phyloP scores from a whole-genome alignment of 1,140 invertebrate genomes.

The Pogonomyrmex barbatus region DNA sequence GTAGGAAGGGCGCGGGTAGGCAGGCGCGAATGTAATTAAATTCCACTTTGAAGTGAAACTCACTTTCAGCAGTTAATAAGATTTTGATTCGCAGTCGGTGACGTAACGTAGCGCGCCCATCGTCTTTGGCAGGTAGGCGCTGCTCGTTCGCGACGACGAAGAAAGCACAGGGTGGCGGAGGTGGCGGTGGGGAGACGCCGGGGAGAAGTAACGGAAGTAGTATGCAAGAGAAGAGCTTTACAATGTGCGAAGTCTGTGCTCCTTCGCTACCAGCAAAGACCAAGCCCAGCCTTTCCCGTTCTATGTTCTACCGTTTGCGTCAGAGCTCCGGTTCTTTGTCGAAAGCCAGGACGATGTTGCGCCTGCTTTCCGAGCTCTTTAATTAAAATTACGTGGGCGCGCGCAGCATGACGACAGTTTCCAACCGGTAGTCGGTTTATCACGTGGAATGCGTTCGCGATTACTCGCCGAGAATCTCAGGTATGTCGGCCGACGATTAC shows the following conservation, averaged over 20 bases:
- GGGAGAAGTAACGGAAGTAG: constrained; percentile 36
- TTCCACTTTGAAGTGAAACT: constrained; percentile 82
- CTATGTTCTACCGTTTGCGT: constrained; percentile 42
- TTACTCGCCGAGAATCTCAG: constrained; percentile 47
- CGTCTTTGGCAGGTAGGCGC: constrained; percentile 65
- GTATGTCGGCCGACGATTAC: constrained; percentile 53
- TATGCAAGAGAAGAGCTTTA: constrained; percentile 59
- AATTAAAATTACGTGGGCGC: constrained; percentile 76
- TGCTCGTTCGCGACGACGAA: constrained; percentile 44
- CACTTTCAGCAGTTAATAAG: constrained; percentile 83
- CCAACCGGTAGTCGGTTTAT: constrained; percentile 60
- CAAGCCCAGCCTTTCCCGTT: background rate
- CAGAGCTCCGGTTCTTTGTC: constrained; percentile 66
- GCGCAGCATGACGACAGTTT: constrained; percentile 46
- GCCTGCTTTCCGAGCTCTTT: constrained; percentile 72
- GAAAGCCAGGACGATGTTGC: constrained; percentile 68
- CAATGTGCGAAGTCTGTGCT: constrained; percentile 51
- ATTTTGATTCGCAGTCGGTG: constrained; percentile 82
- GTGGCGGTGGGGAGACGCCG: background rate
- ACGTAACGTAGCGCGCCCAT: constrained; percentile 77
- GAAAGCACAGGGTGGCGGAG: background rate
- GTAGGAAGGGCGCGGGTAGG: constrained; percentile 48
- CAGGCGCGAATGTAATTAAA: constrained; percentile 82
- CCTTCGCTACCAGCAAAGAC: constrained; percentile 58
- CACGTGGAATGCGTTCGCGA: constrained; percentile 59